phyloP scores from a whole-genome alignment of 2,888 invertebrate species.

The Branchinecta sandiegonensis region DNA sequence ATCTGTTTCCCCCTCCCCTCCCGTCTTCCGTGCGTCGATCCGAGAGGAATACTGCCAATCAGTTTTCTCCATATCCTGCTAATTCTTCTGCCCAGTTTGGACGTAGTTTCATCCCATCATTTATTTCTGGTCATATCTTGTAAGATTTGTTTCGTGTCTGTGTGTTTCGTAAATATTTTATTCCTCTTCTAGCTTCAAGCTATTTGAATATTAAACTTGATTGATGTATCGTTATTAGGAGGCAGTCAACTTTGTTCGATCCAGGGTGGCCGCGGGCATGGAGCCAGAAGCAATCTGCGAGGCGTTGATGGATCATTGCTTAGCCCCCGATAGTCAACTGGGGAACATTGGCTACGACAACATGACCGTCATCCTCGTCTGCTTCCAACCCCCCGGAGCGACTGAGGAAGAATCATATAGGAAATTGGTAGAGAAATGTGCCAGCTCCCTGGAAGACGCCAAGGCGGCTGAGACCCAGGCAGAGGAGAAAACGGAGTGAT shows the following conservation, averaged over 20 bases:
- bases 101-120: too few relatives aligned
- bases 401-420: neutral
- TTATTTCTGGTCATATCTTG: too few relatives aligned
- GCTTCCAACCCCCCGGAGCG: slow-evolving; percentile 43
- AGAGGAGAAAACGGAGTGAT: too few relatives aligned
- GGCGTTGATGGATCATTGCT: slow-evolving; percentile 79
- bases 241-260: slow-evolving; percentile 76
- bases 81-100: too few relatives aligned
- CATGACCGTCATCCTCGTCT: slow-evolving; percentile 89
- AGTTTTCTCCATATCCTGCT: too few relatives aligned
- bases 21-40: too few relatives aligned
- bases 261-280: slow-evolving; percentile 60
- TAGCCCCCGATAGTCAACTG: slow-evolving; percentile 93
- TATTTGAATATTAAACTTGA: neutral
- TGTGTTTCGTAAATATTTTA: too few relatives aligned
- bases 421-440: neutral
- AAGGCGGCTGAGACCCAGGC: neutral
- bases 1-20: too few relatives aligned
- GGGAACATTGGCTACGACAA: slow-evolving; percentile 96
- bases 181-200: too few relatives aligned
- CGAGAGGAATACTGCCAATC: too few relatives aligned
- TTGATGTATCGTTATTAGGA: slow-evolving; percentile 40
- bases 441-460: neutral
- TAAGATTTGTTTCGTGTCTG: too few relatives aligned
- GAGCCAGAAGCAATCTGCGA: slow-evolving; percentile 93